Base-by-base conservation (phyloP, 2,888 invertebrate genomes). In the Cheilosia soror region DNA sequence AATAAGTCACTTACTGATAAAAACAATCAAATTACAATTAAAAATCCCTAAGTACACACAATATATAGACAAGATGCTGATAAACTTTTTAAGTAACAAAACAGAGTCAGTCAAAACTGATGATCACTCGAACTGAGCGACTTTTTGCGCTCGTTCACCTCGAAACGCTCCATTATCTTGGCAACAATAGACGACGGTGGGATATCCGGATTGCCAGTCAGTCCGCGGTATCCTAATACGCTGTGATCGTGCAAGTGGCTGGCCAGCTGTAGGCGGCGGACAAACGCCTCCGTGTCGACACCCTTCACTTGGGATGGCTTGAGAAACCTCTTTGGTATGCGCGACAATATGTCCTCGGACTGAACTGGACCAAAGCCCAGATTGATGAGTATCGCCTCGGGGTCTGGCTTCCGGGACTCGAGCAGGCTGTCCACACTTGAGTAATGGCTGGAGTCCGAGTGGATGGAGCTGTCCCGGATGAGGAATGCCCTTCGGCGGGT, bases 331-430 rank as follows among this genome's bases (percentile, higher is more conserved):
- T 94, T 95, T 3, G 98, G 98, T 92, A 98, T 97, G 88, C 97
- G 94, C 75, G 96, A 95, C 20, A 95, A 91, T 88, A 95, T 94
- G 89, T 95, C 95, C 66, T 95, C 94, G 81, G 95, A 94, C 88
- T 94, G 94, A 75, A 94, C 93, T 7, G 96, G 96, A 0, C 96
- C 96, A 91, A 97, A 97, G 11, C 97, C 97, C 71, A 97, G 93
- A 87, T 96, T 96, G 65, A 97, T 92, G 33, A 98, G 93, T 72
- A 98, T 95, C 71, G 97, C 96, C 91, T 98, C 98, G 0, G 98
- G 98, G 93, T 98, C 97, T 27, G 97, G 96, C 89, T 95, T 96
- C 47, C 98, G 94, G 20, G 96, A 94, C 88, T 97, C 97, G 88
- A 98, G 92, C 63, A 98, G 94, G 90, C 96, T 96, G 90, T 97